Conservation (phyloP, 2,113 vertebrate species). For the Vireo altiloquus region DNA sequence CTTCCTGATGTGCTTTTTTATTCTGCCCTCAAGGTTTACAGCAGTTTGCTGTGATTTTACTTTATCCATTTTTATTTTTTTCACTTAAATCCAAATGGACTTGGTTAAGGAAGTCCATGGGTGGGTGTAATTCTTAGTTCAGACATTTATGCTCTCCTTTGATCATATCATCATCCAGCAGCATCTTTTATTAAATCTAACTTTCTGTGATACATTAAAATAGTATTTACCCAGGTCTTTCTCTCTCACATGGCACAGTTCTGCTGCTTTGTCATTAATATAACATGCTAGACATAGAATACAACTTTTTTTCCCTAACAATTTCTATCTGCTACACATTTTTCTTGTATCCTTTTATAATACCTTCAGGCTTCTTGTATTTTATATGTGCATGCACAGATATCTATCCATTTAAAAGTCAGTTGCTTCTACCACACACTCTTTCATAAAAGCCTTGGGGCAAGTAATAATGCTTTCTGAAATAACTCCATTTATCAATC, state of each 20-base stretch:
- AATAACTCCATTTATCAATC: constrained; percentile 64
- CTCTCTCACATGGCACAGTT: neutral
- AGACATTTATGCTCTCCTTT: neutral
- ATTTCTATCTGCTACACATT: constrained; percentile 30
- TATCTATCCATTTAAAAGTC: constrained; percentile 28
- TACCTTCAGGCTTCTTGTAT: constrained; percentile 22
- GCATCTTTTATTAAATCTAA: constrained; percentile 39
- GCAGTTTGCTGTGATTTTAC: constrained; percentile 49
- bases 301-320: neutral
- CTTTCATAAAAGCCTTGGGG: constrained; percentile 46
- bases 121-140: constrained; percentile 39
- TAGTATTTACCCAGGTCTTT: neutral
- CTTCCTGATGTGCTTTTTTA: constrained; percentile 46
- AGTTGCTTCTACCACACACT: constrained; percentile 19
- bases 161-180: neutral
- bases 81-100: constrained; percentile 35
- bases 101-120: neutral
- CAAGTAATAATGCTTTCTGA: constrained; percentile 63
- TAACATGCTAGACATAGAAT: neutral
- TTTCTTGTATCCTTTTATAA: constrained; percentile 35
- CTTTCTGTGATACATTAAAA: constrained; percentile 25
- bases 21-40: constrained; percentile 54
- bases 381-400: neutral
- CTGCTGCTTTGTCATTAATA: neutral
- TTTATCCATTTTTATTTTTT: constrained; percentile 45